Evolutionary conservation across 2,797 vertebrate species (phyloP), one percentile per base, ranked within the genome.

Genomic region (Lagodon rhomboides): DNA sequence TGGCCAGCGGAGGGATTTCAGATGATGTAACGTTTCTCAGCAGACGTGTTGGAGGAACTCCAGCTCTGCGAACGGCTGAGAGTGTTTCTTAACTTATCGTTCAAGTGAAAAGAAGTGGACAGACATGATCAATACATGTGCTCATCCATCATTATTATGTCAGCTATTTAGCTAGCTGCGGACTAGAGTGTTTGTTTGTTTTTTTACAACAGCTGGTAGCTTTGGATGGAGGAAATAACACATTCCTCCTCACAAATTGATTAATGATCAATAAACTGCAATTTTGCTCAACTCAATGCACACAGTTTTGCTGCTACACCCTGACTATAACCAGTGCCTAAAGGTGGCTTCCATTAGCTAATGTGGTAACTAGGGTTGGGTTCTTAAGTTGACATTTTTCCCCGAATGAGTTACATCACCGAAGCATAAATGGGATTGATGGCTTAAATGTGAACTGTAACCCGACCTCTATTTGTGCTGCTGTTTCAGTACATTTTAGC

Each of bases 1-100:
- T 50, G 60, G 55, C 75, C 83, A 79, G 11, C 67, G 22, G 12
- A 54, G 2, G 62, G 77, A 85, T 83, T 83, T 76, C 17, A 77
- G n/a, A n/a, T 76, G 71, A 76, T 41, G 71, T 74, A 82, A 85
- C 54, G 12, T 53, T 22, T 47, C 34, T 41, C 17, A 54, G 64
- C 20, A 64, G 43, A 59, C n/a, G 5, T 9, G 70, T 5, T 34
- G 20, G 22, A 60, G 34, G 34, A 69, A 56, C 23, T 17, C 49
- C 43, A 68, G 67, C 17, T 70, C 64, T 18, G 41, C 10, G 44
- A 51, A 27, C 12, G 23, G 25, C 13, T 51, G 41, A 71, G 49
- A 47, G 23, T 23, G 18, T 53, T 63, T 30, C 30, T 49, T n/a
- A 10, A 44, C 30, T 68, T 46, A 54, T 17, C 12, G 15, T 38